Base-by-base conservation (phyloP, 2,113 vertebrate genomes). In the Mirza zaza region DNA sequence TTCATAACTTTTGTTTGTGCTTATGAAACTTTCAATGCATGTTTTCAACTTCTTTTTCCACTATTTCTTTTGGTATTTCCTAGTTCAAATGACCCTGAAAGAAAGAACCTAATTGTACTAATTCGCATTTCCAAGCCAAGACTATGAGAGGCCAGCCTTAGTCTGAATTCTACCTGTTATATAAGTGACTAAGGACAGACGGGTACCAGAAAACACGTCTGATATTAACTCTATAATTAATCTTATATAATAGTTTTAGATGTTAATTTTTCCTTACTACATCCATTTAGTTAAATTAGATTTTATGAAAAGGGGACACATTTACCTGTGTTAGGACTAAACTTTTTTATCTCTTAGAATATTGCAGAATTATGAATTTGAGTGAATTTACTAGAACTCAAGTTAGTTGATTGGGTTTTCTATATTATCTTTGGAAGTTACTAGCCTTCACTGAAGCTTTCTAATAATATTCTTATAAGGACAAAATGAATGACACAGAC, bases 381-480 rank as follows among this genome's bases (percentile, higher is more conserved):
- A 52, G 61, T 71, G 75, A 59, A 32, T 45, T 45, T 50, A 63
- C 11, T 2, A 17, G 29, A 96, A 84, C 14, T 91, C 45, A 68
- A 73, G 12, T 83, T 77, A 52, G 15, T 79, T 90, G 42, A 32
- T 63, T 93, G 55, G 29, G 63, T 87, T 76, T 76, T 92, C 61
- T 70, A 29, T 32, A 6, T 93, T 76, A 18, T 90, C 23, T 36
- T 6, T 81, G 50, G 75, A 95, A 90, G 76, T 91, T 36, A 73
- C 8, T 77, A 67, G 59, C 23, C 7, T 67, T 71, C 61, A 20
- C 71, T 93, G 57, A 87, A n/a, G 67, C 36, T 85, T 95, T 80
- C 89, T 89, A 87, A 71, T 84, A 91, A 87, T 91, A 25, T 23
- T 52, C 65, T 91, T 95, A 88, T 95, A 32, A 20, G 50, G 76